Base-by-base conservation (phyloP, 2,888 invertebrate genomes). In the Silvanus unidentatus region DNA sequence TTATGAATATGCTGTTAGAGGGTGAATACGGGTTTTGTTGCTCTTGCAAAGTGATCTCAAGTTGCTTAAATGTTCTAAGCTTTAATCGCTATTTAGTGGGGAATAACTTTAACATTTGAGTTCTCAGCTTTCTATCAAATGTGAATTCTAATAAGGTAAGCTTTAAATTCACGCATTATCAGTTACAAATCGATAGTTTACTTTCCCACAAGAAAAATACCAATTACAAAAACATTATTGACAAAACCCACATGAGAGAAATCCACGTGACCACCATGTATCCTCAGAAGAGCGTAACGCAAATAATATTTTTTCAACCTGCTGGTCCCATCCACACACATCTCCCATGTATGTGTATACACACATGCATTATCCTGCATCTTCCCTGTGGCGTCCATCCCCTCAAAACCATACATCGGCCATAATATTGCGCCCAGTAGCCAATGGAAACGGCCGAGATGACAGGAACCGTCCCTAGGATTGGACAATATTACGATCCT, bases 201-300 rank as follows among this genome's bases (percentile, higher is more conserved):
- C 39, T 52, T 63, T 66, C 65, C 64, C 66, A 66, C 62, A 66
- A 64, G 65, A 65, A 66, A 64, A 57, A 55, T 41, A 39, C 40
- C 54, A 58, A 63, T 62, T 60, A 57, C 50, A 36, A 29, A 27
- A 39, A 37, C 4, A 22, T 22, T 22, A 22, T 22, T 32, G 42
- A 47, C 43, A 54, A n/a, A 54, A 52, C 64, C 64, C 66, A 58
- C 64, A 64, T 62, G 43, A 27, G 27, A 32, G n/a, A 29, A 38
- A 50, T 57, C 57, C 64, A 63, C 64, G 63, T 62, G 64, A 63
- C 63, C 63, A 55, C 59, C 63, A 60, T 59, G 43, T 49, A 40
- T 29, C 13, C 37, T 38, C 40, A 13, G 14, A 45, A 44, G 44
- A 38, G 12, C 12, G 13, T 32, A 30, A 9, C 30, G 11, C 5